phyloP scores from a whole-genome alignment of 2,888 invertebrate species.

The Kuschelorhynchus macadamiae region DNA sequence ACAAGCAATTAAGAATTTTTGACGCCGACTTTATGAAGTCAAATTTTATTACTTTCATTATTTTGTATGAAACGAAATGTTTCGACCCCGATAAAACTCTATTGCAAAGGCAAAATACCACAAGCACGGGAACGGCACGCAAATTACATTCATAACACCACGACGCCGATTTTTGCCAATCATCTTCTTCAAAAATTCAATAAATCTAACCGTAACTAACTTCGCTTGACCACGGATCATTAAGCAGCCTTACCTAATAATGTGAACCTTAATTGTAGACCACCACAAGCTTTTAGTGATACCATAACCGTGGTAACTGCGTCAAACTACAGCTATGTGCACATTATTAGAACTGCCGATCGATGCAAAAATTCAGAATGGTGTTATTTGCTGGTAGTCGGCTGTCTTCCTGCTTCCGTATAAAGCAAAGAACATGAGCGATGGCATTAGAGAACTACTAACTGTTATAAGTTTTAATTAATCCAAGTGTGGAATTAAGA shows the following conservation, averaged over 20 bases:
- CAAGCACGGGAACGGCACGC: no score
- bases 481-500: no score
- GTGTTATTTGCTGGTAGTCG: slow-evolving; percentile 22
- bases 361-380: slow-evolving; percentile 18
- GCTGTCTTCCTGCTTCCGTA: slow-evolving; percentile 32
- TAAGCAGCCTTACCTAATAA: slow-evolving; percentile 26
- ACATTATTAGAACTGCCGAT: slow-evolving; percentile 14
- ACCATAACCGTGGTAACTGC: slow-evolving; percentile 22
- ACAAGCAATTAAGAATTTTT: no score
- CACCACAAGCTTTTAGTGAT: slow-evolving; percentile 17
- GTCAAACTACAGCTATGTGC: slow-evolving; percentile 31
- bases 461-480: background rate
- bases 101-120: no score
- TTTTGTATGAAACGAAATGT: no score
- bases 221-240: slow-evolving; percentile 14
- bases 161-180: slow-evolving; percentile 7
- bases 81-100: no score
- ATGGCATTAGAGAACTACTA: slow-evolving; percentile 11
- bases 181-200: slow-evolving; percentile 11
- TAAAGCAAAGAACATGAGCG: slow-evolving; percentile 13
- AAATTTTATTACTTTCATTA: no score
- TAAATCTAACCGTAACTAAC: slow-evolving; percentile 15
- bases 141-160: background rate
- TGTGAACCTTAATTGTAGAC: slow-evolving; percentile 25
- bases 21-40: no score